phyloP scores from a whole-genome alignment of 2,888 invertebrate species.

The Scotopteryx bipunctaria region DNA sequence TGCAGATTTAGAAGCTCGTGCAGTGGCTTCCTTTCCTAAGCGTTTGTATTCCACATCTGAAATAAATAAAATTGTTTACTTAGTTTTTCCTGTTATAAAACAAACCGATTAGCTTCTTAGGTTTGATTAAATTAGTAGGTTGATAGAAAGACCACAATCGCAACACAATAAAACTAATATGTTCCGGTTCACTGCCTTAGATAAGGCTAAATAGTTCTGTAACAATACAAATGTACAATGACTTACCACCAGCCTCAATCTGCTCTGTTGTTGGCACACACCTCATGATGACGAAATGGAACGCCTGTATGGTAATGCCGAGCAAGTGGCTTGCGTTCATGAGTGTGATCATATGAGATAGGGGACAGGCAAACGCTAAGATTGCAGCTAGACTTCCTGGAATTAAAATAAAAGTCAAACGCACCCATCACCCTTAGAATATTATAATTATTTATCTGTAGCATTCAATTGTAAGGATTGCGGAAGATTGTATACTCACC shows the following conservation, averaged over 20 bases:
- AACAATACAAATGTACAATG: conserved; percentile 7
- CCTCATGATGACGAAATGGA: conserved; percentile 77
- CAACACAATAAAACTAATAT: too few relatives aligned
- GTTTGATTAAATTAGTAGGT: too few relatives aligned
- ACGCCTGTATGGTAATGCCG: conserved; percentile 75
- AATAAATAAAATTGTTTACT: conserved; percentile 16
- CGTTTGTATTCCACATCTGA: conserved; percentile 78
- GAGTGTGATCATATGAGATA: conserved; percentile 84
- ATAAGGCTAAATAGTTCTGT: conserved; percentile 4
- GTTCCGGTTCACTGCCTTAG: background rate
- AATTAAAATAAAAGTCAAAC: conserved; percentile 41
- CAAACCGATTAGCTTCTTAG: too few relatives aligned
- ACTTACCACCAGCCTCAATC: conserved; percentile 77
- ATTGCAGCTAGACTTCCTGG: conserved; percentile 85
- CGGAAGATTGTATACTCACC: conserved; percentile 55
- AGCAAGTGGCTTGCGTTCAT: conserved; percentile 83
- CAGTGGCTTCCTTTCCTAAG: conserved; percentile 62
- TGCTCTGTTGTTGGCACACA: conserved; percentile 82
- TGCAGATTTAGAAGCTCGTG: conserved; percentile 54
- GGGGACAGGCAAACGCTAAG: conserved; percentile 85
- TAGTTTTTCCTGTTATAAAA: too few relatives aligned
- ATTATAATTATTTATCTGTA: too few relatives aligned
- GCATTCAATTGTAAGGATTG: background rate
- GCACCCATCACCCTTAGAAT: too few relatives aligned
- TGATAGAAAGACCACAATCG: too few relatives aligned